Evolutionary conservation across 2,113 vertebrate species (phyloP), one percentile per base, ranked within the genome.

Genomic region (Syngnathus scovelli): DNA sequence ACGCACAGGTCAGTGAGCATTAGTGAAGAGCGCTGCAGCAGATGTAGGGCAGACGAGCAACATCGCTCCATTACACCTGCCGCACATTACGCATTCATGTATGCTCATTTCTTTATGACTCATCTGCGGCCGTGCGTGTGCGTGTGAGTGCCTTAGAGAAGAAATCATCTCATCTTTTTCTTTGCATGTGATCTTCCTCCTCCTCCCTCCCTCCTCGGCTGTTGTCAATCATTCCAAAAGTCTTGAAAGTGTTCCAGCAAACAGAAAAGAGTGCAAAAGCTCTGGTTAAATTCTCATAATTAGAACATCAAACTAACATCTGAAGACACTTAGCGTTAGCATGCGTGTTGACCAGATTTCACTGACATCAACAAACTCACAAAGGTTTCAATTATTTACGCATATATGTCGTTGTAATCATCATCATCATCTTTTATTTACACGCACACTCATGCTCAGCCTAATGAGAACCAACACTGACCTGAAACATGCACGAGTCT

Each of bases 21-120:
- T 13, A 16, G 46, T 63, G 27, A 63, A 44, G 61, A 41, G 52
- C 37, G 3, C 10, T 3, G 36, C 9, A 52, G 49, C 64, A 66
- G 64, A 66, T 67, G 65, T 67, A 55, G 49, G 65, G 19, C 65
- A 67, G 49, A 55, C 52, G 7, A 54, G 48, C 64, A 54, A 51
- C 64, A 38, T 66, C 49, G 64, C 64, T 54, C 64, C 64, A 66
- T 66, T 66, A 66, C 64, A 66, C 64, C 41, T 27, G 44, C 33
- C 6, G n/a, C 46, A 37, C 62, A 58, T 71, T 68, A 6, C 44
- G 51, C 71, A 73, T 79, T 80, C 76, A 76, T 81, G 74, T 15
- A 13, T 78, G 84, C 74, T 68, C 84, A 68, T 78, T 73, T 71
- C 69, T 63, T 82, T 55, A 86, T 77, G 84, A 78, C 69, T 77